Percentiles rank a stretch among this genome's conserved stretches.
These are phyloP conservation scores for Dicranocentrus wangi DNA, from an alignment of 2,888 invertebrate genomes.

Conservation along the genomic window DNA sequence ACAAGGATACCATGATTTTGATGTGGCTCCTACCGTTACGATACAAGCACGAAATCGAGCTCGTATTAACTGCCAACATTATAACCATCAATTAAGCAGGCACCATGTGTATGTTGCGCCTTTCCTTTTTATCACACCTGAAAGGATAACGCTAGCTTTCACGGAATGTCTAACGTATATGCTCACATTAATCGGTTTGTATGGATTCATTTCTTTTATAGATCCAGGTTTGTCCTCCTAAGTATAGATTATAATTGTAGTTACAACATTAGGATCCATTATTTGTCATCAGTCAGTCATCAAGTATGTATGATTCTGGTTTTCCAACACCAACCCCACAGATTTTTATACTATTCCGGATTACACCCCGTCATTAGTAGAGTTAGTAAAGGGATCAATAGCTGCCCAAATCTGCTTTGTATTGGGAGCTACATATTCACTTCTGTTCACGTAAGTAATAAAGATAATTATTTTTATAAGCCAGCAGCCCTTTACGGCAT, in stretches of 20 bases:
- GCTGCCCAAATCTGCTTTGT: constrained; percentile 29
- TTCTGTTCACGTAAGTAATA: constrained; percentile 33
- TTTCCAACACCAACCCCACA: too few species aligned
- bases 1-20: constrained; percentile 11
- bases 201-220: constrained; percentile 17
- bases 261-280: too few species aligned
- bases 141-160: constrained; percentile 33
- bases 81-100: constrained; percentile 9
- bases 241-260: too few species aligned
- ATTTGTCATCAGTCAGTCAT: too few species aligned
- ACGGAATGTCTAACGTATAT: constrained; percentile 50
- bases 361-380: too few species aligned
- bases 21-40: not conserved
- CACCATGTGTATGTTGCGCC: constrained; percentile 47
- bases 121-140: not conserved
- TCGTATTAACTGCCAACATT: constrained; percentile 22
- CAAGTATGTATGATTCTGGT: too few species aligned
- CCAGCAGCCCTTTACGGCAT: too few species aligned
- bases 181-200: constrained; percentile 35
- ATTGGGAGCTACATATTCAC: not conserved
- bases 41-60: not conserved
- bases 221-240: constrained; percentile 40
- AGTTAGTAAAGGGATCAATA: constrained; percentile 25
- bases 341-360: too few species aligned
- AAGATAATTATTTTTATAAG: too few species aligned